These are phyloP conservation scores for Oceanites oceanicus DNA, from an alignment of 2,113 vertebrate species.

Conservation along the genomic window DNA sequence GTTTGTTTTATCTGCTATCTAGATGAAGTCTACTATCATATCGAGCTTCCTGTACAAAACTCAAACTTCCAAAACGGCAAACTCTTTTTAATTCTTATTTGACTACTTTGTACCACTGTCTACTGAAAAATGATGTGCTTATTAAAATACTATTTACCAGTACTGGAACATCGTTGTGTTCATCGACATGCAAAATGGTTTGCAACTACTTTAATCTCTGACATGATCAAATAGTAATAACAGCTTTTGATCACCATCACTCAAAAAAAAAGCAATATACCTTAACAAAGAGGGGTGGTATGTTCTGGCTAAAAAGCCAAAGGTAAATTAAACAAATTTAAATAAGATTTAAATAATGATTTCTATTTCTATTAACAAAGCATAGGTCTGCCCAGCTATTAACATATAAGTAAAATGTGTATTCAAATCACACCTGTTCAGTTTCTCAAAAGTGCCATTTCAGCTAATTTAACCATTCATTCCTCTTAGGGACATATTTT, in stretches of 20 bases:
- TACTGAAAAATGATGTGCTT: not conserved
- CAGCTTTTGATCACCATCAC: not conserved
- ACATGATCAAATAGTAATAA: not conserved
- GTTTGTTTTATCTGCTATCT: not conserved
- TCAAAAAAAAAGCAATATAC: not conserved
- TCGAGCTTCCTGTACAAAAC: not conserved
- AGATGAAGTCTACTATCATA: not conserved
- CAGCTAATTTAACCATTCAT: slow-evolving; percentile 80
- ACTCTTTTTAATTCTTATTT: not conserved
- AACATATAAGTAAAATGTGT: slow-evolving; percentile 67
- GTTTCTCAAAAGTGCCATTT: slow-evolving; percentile 78
- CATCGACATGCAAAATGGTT: not conserved
- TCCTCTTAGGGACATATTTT: slow-evolving; percentile 78
- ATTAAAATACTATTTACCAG: not conserved
- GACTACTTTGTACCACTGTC: not conserved
- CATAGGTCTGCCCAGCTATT: slow-evolving; percentile 33
- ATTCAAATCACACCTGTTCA: slow-evolving; percentile 79
- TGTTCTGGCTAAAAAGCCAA: not conserved
- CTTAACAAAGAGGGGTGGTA: not conserved
- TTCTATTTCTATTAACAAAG: slow-evolving; percentile 26
- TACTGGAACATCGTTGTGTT: not conserved
- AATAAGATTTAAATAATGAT: not conserved
- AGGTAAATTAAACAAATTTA: not conserved
- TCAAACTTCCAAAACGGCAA: not conserved
- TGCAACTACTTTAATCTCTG: not conserved